phyloP scores from a whole-genome alignment of 2,888 invertebrate species.

The Physocephala rufipes region DNA sequence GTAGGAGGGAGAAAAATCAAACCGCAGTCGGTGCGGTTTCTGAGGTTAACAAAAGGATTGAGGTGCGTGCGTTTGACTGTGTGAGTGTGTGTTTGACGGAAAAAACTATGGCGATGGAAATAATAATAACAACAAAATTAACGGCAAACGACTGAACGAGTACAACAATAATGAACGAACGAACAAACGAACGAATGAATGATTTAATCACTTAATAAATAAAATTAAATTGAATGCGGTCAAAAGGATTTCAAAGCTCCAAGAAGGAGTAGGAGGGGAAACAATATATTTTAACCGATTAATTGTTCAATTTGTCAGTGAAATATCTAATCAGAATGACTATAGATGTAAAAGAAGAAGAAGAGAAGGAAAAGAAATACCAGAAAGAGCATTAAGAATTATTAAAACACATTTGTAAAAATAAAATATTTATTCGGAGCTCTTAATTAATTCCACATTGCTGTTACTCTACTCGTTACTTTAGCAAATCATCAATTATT shows the following conservation, averaged over 20 bases:
- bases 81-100: constrained; percentile 19
- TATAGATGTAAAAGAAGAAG: not conserved
- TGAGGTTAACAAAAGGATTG: constrained; percentile 52
- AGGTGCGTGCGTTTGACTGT: constrained; percentile 20
- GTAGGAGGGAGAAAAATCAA: constrained; percentile 37
- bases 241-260: constrained; percentile 29
- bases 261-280: not conserved
- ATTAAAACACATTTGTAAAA: not conserved
- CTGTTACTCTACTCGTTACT: too few relatives aligned
- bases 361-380: not conserved
- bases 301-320: too few relatives aligned
- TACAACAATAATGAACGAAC: constrained; percentile 33
- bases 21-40: constrained; percentile 51
- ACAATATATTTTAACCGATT: not conserved
- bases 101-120: constrained; percentile 28
- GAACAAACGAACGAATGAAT: constrained; percentile 56
- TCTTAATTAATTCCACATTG: too few relatives aligned
- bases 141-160: constrained; percentile 23
- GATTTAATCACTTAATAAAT: constrained; percentile 65
- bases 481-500: too few relatives aligned
- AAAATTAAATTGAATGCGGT: constrained; percentile 65
- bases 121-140: constrained; percentile 27
- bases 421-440: too few relatives aligned
- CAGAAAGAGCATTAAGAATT: not conserved
- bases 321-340: constrained; percentile 1